phyloP scores from a whole-genome alignment of 2,113 vertebrate species.

The Stegostoma tigrinum region DNA sequence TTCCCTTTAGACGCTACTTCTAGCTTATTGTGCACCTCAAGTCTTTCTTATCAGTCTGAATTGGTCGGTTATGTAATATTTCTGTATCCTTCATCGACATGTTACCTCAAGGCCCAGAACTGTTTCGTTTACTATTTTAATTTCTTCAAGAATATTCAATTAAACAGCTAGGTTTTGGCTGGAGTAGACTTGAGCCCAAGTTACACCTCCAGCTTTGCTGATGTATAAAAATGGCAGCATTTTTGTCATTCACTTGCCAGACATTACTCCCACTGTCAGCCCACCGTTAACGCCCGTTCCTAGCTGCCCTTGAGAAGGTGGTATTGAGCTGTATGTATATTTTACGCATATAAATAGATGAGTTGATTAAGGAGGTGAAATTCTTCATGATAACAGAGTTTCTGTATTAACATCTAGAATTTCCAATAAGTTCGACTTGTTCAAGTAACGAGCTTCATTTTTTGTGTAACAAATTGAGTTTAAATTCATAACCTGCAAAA shows the following conservation, averaged over 20 bases:
- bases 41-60: background rate
- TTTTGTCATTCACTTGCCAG: background rate
- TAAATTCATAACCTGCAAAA: background rate
- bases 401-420: background rate
- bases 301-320: too few species aligned
- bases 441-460: background rate
- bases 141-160: constrained; percentile 9
- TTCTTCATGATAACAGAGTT: background rate
- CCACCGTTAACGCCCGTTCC: too few species aligned
- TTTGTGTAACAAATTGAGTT: background rate
- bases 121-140: background rate
- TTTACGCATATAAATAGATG: background rate
- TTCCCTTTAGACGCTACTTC: background rate
- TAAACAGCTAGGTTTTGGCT: background rate
- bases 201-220: too few species aligned
- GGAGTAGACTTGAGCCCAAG: background rate
- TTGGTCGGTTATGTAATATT: background rate
- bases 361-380: background rate
- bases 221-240: background rate
- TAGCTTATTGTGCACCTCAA: background rate
- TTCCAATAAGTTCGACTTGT: background rate
- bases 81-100: background rate
- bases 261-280: too few species aligned
- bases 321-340: too few species aligned
- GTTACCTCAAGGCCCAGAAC: background rate